phyloP scores from a whole-genome alignment of 2,888 invertebrate species.

The Elysia crispata region DNA sequence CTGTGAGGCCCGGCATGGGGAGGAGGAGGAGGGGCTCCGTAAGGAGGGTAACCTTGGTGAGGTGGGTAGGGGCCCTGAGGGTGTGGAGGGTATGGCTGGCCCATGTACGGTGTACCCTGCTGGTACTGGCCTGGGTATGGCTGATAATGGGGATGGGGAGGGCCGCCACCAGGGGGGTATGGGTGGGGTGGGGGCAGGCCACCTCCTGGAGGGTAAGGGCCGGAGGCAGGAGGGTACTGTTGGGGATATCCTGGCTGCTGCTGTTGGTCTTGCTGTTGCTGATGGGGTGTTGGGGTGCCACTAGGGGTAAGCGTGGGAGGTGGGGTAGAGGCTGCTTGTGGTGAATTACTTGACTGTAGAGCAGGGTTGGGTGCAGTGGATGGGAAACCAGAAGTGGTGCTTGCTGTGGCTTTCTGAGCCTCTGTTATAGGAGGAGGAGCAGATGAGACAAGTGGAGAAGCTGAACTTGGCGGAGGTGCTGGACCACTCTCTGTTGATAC shows the following conservation, averaged over 20 bases:
- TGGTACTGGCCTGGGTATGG: conserved; percentile 33
- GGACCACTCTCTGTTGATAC: too few relatives aligned
- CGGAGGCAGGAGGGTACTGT: conserved; percentile 20
- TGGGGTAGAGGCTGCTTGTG: conserved; percentile 33
- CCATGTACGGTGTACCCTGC: conserved; percentile 34
- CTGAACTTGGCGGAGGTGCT: too few relatives aligned
- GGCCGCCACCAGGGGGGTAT: conserved; percentile 10
- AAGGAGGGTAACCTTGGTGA: conserved; percentile 35
- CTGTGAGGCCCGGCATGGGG: too few relatives aligned
- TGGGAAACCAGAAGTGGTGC: conserved; percentile 11
- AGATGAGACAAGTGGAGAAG: neutral
- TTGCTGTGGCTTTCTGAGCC: conserved; percentile 12
- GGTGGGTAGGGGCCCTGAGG: conserved; percentile 31
- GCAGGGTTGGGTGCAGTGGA: conserved; percentile 34
- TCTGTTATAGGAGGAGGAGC: neutral
- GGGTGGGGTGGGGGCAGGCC: conserved; percentile 29
- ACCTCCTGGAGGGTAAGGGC: conserved; percentile 20
- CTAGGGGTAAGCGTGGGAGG: conserved; percentile 43
- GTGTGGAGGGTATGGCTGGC: conserved; percentile 37
- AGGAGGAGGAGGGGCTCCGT: too few relatives aligned
- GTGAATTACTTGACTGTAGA: conserved; percentile 29
- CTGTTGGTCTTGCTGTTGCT: conserved; percentile 35
- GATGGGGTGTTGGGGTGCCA: conserved; percentile 45
- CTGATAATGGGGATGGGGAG: conserved; percentile 25
- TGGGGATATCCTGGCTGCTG: conserved; percentile 16